A percentile compares a stretch with the other conserved stretches of the same genome.
Evolutionary conservation across 2,113 vertebrate genomes (phyloP).

Genomic region (Indicator maculatus): DNA sequence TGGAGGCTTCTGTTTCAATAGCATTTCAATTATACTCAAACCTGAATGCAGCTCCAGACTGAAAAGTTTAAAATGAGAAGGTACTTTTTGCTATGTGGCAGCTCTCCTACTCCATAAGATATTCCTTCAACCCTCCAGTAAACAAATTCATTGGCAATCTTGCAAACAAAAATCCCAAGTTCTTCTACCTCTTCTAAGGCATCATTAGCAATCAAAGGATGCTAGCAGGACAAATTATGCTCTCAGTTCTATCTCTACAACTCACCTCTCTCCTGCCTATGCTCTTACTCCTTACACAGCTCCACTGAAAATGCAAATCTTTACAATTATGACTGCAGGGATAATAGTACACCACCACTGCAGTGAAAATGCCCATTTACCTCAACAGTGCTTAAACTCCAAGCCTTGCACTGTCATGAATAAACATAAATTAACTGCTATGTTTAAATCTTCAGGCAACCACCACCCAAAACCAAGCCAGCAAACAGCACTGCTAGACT

Average conservation of each 20-base stretch:
- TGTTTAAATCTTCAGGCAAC: conserved; percentile 31
- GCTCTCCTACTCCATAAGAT: not conserved
- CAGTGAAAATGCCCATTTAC: conserved; percentile 20
- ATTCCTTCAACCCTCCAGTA: not conserved
- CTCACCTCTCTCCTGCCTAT: not conserved
- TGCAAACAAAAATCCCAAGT: not conserved
- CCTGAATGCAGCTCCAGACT: not conserved
- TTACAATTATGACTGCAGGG: conserved; percentile 27
- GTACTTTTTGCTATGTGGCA: not conserved
- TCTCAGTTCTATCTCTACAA: not conserved
- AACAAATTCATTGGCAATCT: not conserved
- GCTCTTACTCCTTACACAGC: conserved; percentile 23
- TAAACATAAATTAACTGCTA: conserved; percentile 49
- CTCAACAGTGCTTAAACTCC: conserved; percentile 4
- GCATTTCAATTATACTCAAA: not conserved
- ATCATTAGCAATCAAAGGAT: conserved; percentile 21
- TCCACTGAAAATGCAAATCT: conserved; percentile 42
- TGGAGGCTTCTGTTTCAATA: not conserved
- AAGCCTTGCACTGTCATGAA: not conserved
- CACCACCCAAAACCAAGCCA: not conserved
- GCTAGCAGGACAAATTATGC: conserved; percentile 14
- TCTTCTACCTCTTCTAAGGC: conserved; percentile 1
- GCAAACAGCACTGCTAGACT: conserved; percentile 1
- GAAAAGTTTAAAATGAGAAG: not conserved
- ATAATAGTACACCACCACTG: conserved; percentile 14